Evolutionary conservation across 2,113 vertebrate species (phyloP), one percentile per base, ranked within the genome.

Genomic region (Peromyscus polionotus): DNA sequence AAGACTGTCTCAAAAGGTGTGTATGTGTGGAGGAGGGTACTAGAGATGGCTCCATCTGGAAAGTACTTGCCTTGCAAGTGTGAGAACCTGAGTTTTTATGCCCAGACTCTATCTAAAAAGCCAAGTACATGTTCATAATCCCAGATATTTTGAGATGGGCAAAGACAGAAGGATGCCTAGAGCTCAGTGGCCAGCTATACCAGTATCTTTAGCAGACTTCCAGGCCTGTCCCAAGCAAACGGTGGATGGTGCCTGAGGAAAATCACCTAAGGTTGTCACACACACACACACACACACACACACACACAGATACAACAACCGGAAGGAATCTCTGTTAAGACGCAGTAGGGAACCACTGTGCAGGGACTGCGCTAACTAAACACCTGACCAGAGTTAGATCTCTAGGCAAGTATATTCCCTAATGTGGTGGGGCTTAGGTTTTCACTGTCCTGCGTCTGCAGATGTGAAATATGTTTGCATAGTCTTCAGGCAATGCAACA

Each of bases 21-120:
- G 20, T 24, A 24, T 48, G 16, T 20, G 16, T 20, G 16, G 33
- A 3, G 6, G 7, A 0, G 13, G 14, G 68, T 0, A 33, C 19
- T 20, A 72, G 70, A 72, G 7, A n/a, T 39, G 17, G n/a, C 36
- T 72, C 36, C 36, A 39, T 72, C 36, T 81, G 28, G 5, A 51
- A 68, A 51, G 84, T 17, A 24, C 42, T 45, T 36, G 31, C 19
- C 63, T 22, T 65, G 11, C 11, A 45, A 14, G 39, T 33, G 13
- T 5, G 61, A 48, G 9, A 45, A 63, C 24, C 16, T 31, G 14
- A 10, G 16, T 31, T 80, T 57, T 10, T 36, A 83, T 59, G 54
- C 80, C 63, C 11, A 51, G 9, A 7, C 2, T 19, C 28, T 9
- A 19, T 2, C 5, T 68, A 36, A 87, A 68, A 86, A 65, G 28